These are phyloP conservation scores for Oncorhynchus clarkii DNA, from an alignment of 2,113 vertebrate genomes.

Conservation along the genomic window DNA sequence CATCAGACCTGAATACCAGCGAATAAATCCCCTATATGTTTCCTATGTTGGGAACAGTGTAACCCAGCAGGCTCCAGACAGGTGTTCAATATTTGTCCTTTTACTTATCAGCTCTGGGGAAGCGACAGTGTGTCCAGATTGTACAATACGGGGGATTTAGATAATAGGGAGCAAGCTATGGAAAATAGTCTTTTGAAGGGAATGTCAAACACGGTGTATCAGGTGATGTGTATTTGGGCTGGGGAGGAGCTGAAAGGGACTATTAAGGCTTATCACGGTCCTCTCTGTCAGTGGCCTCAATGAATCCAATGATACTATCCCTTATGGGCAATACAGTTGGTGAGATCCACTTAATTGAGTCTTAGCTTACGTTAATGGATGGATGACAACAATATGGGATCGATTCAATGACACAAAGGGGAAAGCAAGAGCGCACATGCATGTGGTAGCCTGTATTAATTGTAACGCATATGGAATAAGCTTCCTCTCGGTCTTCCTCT, in stretches of 20 bases:
- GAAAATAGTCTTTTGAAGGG: not conserved
- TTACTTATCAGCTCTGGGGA: constrained; percentile 8
- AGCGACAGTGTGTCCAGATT: not conserved
- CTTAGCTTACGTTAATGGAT: not conserved
- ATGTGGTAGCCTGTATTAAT: not conserved
- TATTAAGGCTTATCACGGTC: not conserved
- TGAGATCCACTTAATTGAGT: not conserved
- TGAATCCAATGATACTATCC: not conserved
- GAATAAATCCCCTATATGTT: not conserved
- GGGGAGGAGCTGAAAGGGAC: not conserved
- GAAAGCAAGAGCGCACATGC: not conserved
- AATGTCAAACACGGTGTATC: constrained; percentile 1
- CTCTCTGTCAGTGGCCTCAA: not conserved
- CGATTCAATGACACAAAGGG: not conserved
- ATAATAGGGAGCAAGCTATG: not conserved
- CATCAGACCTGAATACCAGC: not conserved
- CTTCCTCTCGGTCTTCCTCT: not conserved
- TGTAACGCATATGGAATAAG: not conserved
- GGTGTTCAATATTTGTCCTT: constrained; percentile 8
- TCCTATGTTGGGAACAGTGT: not conserved
- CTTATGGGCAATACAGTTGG: not conserved
- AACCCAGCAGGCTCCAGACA: constrained; percentile 2
- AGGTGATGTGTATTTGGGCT: not conserved
- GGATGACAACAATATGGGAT: not conserved
- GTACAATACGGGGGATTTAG: constrained; percentile 1